Base-by-base conservation (phyloP, 2,113 vertebrate species). In the Lipophrys pholis region DNA sequence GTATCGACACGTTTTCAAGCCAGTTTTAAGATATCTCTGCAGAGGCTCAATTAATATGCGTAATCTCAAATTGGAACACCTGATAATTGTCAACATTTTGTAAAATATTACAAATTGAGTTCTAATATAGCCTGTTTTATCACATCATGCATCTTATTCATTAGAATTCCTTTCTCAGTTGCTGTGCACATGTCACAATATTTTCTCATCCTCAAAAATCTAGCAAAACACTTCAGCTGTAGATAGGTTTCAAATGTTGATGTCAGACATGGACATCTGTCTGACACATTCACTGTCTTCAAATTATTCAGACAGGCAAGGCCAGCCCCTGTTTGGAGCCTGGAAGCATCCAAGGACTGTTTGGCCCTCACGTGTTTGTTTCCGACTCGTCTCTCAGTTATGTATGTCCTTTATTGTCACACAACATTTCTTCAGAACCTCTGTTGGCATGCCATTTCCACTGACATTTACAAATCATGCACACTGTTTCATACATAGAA, bases 391-490 rank as follows among this genome's bases (percentile, higher is more conserved):
- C 73, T 76, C 48, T 70, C 45, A 53, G 80, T 80, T 73, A 16
- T 79, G 52, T 66, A 12, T 57, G 64, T 80, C 75, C 66, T 83
- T 68, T 86, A 76, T 85, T 84, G 60, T 83, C 58, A 76, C 84
- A 78, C 76, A 81, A 84, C 84, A 76, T 42, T 38, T 83, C 65
- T 73, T 75, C 21, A 73, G 68, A 73, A 42, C 39, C 45, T 73
- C 17, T 69, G 48, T 43, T 80, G 59, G 63, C 57, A 68, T 49
- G 69, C 66, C 74, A 87, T 88, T 77, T 83, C 57, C 70, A 67
- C 48, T 89, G 89, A 83, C 85, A 87, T 90, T 89, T 90, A 83
- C 76, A 78, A 78, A 77, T 78, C 73, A 81, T 45, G 78, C 76
- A 83, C 43, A 38, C 46, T 16, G 73, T 66, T 69, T 78, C 62